Evolutionary conservation across 2,113 vertebrate genomes (phyloP).

Genomic region (Cebidichthys violaceus): DNA sequence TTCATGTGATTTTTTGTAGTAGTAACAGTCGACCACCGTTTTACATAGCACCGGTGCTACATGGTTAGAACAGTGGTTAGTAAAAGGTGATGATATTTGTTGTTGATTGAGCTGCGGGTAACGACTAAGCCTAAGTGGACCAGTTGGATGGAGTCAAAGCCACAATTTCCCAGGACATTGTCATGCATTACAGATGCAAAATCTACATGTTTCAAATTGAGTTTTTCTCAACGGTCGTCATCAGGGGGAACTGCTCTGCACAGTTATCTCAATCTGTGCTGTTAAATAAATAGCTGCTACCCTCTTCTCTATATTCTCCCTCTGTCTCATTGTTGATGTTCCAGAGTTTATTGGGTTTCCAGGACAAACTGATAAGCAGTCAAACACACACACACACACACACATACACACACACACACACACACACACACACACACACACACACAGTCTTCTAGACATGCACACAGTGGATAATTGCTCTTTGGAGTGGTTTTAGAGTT

Average conservation of each 20-base stretch:
- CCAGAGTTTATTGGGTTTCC: conserved; percentile 35
- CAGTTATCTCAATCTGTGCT: conserved; percentile 9
- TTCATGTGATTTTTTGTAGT: not conserved
- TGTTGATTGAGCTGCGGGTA: not conserved
- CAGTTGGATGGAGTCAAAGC: not conserved
- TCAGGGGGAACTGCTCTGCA: not conserved
- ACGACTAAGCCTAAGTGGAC: not conserved
- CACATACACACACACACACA: conserved; percentile 28
- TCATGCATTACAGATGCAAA: not conserved
- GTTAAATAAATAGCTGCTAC: not conserved
- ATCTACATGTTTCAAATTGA: not conserved
- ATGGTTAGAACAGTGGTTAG: not conserved
- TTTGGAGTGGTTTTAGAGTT: conserved; percentile 33
- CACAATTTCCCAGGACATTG: too few species aligned
- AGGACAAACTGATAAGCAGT: conserved; percentile 5
- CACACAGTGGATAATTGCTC: conserved; percentile 18
- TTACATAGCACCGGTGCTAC: not conserved
- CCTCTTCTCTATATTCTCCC: not conserved
- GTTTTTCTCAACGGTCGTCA: not conserved
- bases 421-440: conserved; percentile 22
- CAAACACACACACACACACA: conserved; percentile 16
- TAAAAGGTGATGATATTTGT: not conserved
- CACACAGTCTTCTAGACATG: conserved; percentile 13
- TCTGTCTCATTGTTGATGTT: conserved; percentile 34
- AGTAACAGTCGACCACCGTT: too few species aligned